Conservation (phyloP, 2,797 vertebrate species). For the Parauchenoglanis ngamensis region DNA sequence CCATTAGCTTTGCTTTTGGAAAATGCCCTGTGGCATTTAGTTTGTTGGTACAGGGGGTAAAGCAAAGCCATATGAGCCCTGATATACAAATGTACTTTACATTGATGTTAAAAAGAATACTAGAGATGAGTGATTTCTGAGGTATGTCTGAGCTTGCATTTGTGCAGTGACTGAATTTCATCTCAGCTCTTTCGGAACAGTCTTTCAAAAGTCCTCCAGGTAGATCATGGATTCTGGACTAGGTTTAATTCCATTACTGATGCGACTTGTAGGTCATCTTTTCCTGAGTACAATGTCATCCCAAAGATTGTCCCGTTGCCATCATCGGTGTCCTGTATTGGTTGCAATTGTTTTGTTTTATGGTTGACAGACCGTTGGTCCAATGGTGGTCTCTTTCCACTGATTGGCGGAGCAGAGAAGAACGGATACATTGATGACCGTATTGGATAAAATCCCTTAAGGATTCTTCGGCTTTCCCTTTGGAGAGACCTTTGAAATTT, state of each 20-base stretch:
- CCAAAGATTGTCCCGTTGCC: background rate
- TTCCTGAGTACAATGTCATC: background rate
- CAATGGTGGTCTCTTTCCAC: background rate
- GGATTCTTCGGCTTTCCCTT: background rate
- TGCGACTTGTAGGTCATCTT: background rate
- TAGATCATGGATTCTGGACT: background rate
- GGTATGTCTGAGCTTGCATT: constrained; percentile 25
- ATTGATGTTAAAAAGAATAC: background rate
- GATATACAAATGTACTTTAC: background rate
- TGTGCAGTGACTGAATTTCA: background rate
- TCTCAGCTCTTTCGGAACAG: background rate
- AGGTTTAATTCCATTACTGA: background rate
- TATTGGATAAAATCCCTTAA: background rate
- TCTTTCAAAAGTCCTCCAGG: background rate
- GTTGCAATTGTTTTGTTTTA: background rate
- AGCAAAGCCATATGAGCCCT: background rate
- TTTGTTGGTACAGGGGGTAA: background rate
- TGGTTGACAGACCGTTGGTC: background rate
- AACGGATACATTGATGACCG: background rate
- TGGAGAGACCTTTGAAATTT: background rate
- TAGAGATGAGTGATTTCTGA: background rate
- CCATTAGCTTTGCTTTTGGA: background rate
- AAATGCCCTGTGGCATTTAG: background rate
- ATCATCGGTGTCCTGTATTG: background rate
- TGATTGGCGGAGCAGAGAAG: background rate